A percentile compares a stretch with the other conserved stretches of the same genome.
phyloP scores from a whole-genome alignment of 1,140 invertebrate species.

The Sinella curviseta region DNA sequence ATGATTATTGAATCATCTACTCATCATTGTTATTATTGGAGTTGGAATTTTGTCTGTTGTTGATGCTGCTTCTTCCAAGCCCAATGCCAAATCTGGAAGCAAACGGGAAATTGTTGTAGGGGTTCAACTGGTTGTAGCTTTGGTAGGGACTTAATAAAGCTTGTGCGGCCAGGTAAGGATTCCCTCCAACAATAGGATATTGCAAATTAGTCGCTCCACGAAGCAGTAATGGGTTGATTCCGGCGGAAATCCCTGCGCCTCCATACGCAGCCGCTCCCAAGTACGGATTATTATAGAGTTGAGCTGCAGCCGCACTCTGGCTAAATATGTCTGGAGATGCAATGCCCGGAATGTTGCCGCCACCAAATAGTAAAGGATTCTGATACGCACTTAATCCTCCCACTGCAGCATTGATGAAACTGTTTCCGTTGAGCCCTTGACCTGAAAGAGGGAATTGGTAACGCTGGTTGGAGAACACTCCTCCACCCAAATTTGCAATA shows the following conservation, averaged over 20 bases:
- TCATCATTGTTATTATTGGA: slow-evolving; percentile 26
- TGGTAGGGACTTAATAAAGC: slow-evolving; percentile 35
- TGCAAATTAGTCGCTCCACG: slow-evolving; percentile 31
- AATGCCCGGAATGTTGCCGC: slow-evolving; percentile 26
- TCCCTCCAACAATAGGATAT: slow-evolving; percentile 19
- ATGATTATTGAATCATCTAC: neutral
- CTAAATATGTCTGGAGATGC: neutral
- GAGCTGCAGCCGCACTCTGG: slow-evolving; percentile 6
- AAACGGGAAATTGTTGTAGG: slow-evolving; percentile 38
- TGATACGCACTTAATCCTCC: slow-evolving; percentile 21
- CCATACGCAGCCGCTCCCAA: slow-evolving; percentile 4
- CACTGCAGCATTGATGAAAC: slow-evolving; percentile 3
- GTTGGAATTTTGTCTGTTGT: slow-evolving; percentile 9
- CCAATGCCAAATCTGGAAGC: slow-evolving; percentile 44
- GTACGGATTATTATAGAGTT: slow-evolving; percentile 36
- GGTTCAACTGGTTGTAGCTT: slow-evolving; percentile 36
- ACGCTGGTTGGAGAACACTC: slow-evolving; percentile 27
- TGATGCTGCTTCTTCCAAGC: slow-evolving; percentile 10
- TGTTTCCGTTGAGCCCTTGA: neutral
- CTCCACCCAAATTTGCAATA: slow-evolving; percentile 9
- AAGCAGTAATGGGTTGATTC: slow-evolving; percentile 40
- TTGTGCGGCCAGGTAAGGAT: slow-evolving; percentile 21
- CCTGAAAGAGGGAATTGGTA: neutral
- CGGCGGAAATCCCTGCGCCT: slow-evolving; percentile 13
- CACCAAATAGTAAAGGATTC: slow-evolving; percentile 24